Evolutionary conservation across 2,797 vertebrate species (phyloP).

Genomic region (Sphenodon punctatus): DNA sequence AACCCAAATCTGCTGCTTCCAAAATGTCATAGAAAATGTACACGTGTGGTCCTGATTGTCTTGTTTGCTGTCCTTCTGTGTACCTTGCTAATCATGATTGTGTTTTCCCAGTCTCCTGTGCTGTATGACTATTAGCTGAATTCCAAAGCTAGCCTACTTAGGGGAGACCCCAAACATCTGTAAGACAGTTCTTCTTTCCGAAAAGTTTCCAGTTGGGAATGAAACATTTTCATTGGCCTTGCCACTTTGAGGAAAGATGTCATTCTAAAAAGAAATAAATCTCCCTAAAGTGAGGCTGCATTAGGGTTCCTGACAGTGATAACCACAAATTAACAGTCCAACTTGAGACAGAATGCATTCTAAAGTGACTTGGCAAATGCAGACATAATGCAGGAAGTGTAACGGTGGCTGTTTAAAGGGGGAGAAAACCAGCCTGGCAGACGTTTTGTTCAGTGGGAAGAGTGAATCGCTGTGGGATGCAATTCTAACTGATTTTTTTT

Average conservation of each 20-base stretch:
- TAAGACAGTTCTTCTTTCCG: constrained; percentile 7
- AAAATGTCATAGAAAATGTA: constrained; percentile 67
- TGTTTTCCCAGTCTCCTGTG: constrained; percentile 46
- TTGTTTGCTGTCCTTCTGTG: constrained; percentile 55
- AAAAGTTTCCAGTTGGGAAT: background rate
- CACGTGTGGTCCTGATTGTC: constrained; percentile 48
- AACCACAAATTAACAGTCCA: background rate
- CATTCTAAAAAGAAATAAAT: background rate
- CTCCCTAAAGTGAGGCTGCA: background rate
- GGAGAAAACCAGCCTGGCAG: accelerated
- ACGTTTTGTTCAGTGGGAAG: background rate
- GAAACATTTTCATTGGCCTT: background rate
- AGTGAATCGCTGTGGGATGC: background rate
- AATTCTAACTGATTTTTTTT: background rate
- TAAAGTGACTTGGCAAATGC: background rate
- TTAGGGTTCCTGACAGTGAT: background rate
- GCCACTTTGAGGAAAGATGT: background rate
- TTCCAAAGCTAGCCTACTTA: background rate
- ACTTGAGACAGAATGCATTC: background rate
- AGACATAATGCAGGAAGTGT: background rate
- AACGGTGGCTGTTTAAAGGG: background rate
- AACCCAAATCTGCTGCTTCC: constrained; percentile 72
- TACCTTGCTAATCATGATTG: constrained; percentile 13
- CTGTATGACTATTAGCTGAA: background rate
- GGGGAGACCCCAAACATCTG: background rate